A percentile compares a stretch with the other conserved stretches of the same genome.
These are phyloP conservation scores for Mus spicilegus DNA, from an alignment of 2,113 vertebrate genomes.

Conservation along the genomic window DNA sequence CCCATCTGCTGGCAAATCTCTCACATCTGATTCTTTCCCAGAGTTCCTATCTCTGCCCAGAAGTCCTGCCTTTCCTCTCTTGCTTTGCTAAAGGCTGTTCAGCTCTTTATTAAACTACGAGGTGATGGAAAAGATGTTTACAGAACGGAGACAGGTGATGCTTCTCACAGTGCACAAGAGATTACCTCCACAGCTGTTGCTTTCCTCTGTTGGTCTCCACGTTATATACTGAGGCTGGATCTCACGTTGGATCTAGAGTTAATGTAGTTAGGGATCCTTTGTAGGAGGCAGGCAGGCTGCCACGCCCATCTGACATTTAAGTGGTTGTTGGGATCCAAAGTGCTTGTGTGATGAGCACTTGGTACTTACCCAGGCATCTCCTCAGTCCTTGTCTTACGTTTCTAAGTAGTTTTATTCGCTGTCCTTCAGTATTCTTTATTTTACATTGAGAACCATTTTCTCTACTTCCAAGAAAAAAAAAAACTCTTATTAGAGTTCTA, in stretches of 20 bases:
- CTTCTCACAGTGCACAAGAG: no score
- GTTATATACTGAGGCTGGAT: background rate
- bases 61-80: no score
- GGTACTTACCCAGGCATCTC: background rate
- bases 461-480: background rate
- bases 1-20: no score
- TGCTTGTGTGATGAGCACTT: background rate
- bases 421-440: constrained; percentile 24
- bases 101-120: no score
- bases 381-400: background rate
- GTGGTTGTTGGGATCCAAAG: background rate
- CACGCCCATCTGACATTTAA: background rate
- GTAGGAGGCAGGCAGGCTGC: background rate
- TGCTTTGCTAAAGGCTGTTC: no score
- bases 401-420: constrained; percentile 25
- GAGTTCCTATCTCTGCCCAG: no score
- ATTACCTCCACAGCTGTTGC: background rate
- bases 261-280: background rate
- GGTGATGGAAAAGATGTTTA: no score
- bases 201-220: no score
- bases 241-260: background rate
- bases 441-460: constrained; percentile 42
- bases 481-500: constrained; percentile 14
- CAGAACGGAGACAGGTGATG: no score
- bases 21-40: no score